Base-by-base conservation (phyloP, 2,888 invertebrate genomes). In the Phyllotreta cruciferae region DNA sequence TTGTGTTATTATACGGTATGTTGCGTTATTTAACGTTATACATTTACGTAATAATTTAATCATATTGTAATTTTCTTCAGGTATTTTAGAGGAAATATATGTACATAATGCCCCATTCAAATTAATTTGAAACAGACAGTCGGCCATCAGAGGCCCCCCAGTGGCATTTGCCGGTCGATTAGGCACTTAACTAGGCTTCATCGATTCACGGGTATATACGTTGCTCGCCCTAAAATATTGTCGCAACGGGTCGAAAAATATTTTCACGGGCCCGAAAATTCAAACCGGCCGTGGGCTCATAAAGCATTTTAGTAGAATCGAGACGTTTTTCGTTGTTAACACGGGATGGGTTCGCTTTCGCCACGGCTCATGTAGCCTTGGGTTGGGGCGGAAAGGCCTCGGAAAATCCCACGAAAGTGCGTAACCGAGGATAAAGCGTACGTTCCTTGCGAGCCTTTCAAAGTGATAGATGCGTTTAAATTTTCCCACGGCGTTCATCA, bases 261-360 rank as follows among this genome's bases (percentile, higher is more conserved):
- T 55, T 42, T 6, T 5, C 39, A 10, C 10, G 14, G 9, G 8
- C 24, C 42, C 36, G 9, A 10, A 35, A 55, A 55, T 55, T 35
- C 9, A 42, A 42, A 55, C 7, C 1, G 13, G 34, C 39, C 10
- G 24, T 14, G 36, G 44, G 36, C 7, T 4, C 7, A 55, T 55
- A 55, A 55, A 55, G 36, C 42, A 55, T 55, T 55, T 44, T 42
- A 34, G 55, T 13, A 24, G 2, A n/a, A 34, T 35, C 44, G 39
- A 55, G 55, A 55, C 39, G 44, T 55, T 55, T n/a, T 55, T 55
- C 35, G 36, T 44, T 44, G 55, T 55, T 55, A 55, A 55, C 55
- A 55, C 39, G 55, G 44, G 44, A 41, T 41, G 13, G 6, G 10
- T 54, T 42, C 34, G 41, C 41, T 34, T 54, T 54, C 39, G 10